These are phyloP conservation scores for Calephelis nemesis DNA, from an alignment of 1,140 invertebrate genomes.

Conservation along the genomic window DNA sequence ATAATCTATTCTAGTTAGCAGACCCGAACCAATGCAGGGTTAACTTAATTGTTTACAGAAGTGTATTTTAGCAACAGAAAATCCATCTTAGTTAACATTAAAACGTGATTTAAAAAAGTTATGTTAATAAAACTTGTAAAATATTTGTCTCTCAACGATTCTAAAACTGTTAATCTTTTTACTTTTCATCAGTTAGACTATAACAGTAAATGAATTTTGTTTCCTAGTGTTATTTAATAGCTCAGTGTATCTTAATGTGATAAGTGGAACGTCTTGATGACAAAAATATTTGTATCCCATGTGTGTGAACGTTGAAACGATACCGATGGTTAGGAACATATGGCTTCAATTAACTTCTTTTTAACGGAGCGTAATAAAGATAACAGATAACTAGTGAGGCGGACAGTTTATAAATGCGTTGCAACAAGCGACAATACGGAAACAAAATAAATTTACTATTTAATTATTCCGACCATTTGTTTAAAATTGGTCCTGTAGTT, in stretches of 20 bases:
- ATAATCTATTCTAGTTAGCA: no score
- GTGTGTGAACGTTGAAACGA: conserved; percentile 45
- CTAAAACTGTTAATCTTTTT: no score
- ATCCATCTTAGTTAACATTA: no score
- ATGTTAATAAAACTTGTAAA: no score
- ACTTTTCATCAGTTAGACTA: not conserved
- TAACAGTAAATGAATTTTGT: not conserved
- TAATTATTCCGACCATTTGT: not conserved
- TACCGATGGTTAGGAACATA: conserved; percentile 60
- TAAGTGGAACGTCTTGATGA: conserved; percentile 31
- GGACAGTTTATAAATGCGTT: conserved; percentile 69
- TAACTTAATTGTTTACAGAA: no score
- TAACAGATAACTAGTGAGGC: conserved; percentile 70
- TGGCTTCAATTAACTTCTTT: conserved; percentile 74
- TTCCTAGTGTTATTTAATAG: not conserved
- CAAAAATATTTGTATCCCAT: conserved; percentile 46
- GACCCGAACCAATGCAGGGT: no score
- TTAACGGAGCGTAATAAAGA: conserved; percentile 67
- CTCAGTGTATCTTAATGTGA: conserved; percentile 13
- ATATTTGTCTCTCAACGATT: no score
- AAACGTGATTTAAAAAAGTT: no score
- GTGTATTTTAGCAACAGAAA: no score
- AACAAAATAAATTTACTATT: conserved; percentile 12
- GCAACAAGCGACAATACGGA: conserved; percentile 51
- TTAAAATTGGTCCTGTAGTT: no score